Evolutionary conservation across 1,140 invertebrate genomes (phyloP), one percentile per base, ranked within the genome.

Genomic region (Caenorhabditis brenneri): DNA sequence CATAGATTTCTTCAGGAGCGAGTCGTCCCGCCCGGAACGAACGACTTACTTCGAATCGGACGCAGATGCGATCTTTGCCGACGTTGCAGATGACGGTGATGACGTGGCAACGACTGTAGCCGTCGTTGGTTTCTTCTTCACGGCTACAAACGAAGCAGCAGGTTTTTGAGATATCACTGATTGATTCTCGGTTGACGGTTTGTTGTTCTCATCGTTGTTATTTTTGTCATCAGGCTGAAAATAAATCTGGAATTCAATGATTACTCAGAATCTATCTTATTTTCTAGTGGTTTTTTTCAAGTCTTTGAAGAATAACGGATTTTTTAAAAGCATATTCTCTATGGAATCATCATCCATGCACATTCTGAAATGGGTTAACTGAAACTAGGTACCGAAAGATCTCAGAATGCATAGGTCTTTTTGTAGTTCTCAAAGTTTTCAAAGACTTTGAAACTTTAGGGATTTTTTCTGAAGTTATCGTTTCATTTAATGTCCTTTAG

Each of bases 21-120:
- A 55, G 51, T 24, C 24, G 16, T 22, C 58, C 31, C 16, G 9
- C 36, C 65, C 65, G 79, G 51, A 53, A 80, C 27, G 46, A 80
- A 80, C 79, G 51, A 53, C 46, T 51, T 80, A 80, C 51, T 80
- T 80, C 22, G 46, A 80, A 80, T 53, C 79, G 79, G 51, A 80
- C 79, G 51, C 51, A 55, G 79, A 80, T 80, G 79, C 79, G 31
- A 2, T 80, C 19, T 80, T 80, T 33, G 27, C 22, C 6, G 79
- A 24, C 29, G 78, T 22, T n/a, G 39, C 31, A n/a, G 16, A n/a
- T 31, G 79, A 48, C n/a, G 49, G 19, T 15, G 46, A 9, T 31
- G 78, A 80, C 51, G 46, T 51, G 22, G 65, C 42, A n/a, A 36
- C 65, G 22, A 74, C 36, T 74, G 65, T 22, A 74, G 65, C 31